phyloP scores from a whole-genome alignment of 2,113 vertebrate species.

The Elanoides forficatus region DNA sequence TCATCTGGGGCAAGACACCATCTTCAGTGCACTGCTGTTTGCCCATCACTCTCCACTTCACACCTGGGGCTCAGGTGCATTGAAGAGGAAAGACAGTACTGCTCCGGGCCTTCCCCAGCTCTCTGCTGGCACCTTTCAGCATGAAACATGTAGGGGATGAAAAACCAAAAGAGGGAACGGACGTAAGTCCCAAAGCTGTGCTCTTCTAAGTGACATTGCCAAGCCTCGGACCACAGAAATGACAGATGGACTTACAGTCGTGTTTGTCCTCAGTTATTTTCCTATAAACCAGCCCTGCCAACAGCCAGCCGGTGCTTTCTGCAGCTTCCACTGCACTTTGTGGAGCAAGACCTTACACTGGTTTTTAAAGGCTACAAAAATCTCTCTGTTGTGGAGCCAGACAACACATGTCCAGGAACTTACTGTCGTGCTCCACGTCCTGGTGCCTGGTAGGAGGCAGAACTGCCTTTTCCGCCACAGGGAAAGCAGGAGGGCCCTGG shows the following conservation, averaged over 20 bases:
- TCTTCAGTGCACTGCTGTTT: rapidly evolving
- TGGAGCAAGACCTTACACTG: slow-evolving; percentile 27
- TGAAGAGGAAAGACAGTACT: rapidly evolving
- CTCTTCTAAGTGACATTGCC: not conserved
- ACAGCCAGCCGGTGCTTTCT: slow-evolving; percentile 49
- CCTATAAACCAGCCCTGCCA: slow-evolving; percentile 55
- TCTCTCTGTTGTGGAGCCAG: slow-evolving; percentile 57
- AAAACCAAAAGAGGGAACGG: not conserved
- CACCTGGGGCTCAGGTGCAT: not conserved
- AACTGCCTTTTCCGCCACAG: not conserved
- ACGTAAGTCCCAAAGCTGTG: not conserved
- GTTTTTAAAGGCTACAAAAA: slow-evolving; percentile 56
- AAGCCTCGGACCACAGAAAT: slow-evolving; percentile 53
- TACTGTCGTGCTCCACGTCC: slow-evolving; percentile 11
- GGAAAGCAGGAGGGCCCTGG: not conserved
- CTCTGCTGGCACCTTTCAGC: not conserved
- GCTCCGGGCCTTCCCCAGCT: not conserved
- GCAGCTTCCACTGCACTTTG: slow-evolving; percentile 55
- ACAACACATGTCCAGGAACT: slow-evolving; percentile 57
- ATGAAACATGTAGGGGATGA: rapidly evolving
- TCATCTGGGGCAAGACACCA: not conserved
- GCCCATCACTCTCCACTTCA: not conserved
- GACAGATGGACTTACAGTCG: slow-evolving; percentile 34
- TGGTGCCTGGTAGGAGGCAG: slow-evolving; percentile 9
- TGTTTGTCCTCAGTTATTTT: slow-evolving; percentile 49